phyloP scores from a whole-genome alignment of 2,888 invertebrate genomes.

The Morpho helenor region DNA sequence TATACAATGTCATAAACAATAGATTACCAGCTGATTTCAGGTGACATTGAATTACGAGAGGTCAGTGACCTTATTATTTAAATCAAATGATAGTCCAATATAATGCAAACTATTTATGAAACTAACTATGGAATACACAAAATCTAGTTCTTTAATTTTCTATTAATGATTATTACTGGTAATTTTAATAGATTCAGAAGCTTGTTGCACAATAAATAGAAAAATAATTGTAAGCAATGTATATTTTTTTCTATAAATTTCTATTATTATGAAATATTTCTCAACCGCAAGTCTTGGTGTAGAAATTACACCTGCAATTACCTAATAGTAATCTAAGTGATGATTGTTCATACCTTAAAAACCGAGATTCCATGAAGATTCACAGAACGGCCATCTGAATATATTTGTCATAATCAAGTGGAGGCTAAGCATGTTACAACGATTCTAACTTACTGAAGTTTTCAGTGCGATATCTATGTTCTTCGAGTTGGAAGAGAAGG shows the following conservation, averaged over 20 bases:
- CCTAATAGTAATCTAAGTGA: slow-evolving; percentile 43
- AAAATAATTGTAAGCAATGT: background rate
- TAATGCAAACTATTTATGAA: no score
- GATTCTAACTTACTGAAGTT: background rate
- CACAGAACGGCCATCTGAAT: slow-evolving; percentile 80
- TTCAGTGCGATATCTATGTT: slow-evolving; percentile 98
- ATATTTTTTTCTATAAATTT: background rate
- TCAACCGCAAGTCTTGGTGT: no score
- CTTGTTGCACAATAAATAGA: background rate
- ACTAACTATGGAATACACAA: no score
- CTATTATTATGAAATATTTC: no score
- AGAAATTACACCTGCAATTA: background rate
- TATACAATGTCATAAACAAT: background rate
- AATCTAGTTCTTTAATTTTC: no score
- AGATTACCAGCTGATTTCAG: background rate
- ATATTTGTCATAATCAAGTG: background rate
- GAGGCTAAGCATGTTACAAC: no score
- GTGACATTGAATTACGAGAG: slow-evolving; percentile 4
- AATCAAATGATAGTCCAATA: background rate
- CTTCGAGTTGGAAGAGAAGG: slow-evolving; percentile 97
- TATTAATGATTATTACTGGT: no score
- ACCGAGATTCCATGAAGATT: slow-evolving; percentile 66
- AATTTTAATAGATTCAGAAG: background rate
- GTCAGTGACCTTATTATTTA: slow-evolving; percentile 1
- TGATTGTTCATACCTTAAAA: slow-evolving; percentile 78